Base-by-base conservation (phyloP, 2,888 invertebrate genomes). In the Ochropleura plecta region DNA sequence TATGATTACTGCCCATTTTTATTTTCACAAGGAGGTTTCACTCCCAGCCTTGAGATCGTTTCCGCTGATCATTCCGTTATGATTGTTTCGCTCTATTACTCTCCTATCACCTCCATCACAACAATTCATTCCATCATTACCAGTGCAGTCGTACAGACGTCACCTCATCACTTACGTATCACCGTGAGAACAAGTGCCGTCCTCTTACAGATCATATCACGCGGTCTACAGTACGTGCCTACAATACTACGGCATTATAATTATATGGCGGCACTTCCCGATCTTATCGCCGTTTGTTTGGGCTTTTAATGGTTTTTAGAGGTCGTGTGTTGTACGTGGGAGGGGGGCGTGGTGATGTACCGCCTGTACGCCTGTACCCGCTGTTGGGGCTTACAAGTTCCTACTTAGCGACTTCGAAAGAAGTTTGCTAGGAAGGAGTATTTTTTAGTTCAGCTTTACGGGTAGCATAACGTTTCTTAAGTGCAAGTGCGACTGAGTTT, bases 211-310 rank as follows among this genome's bases (percentile, higher is more conserved):
- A 79, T 82, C 57, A 62, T 53, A 79, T 82, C 79, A 46, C 49
- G 53, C 8, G n/a, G 53, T 30, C n/a, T 44, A n/a, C n/a, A 20
- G 57, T 48, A 59, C 82, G 82, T 73, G 79, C 65, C 53, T 5
- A 71, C 63, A 71, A 68, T 70, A 53, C 63, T 10, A 69, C 60
- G 42, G n/a, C 14, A 46, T 76, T 68, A n/a, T 82, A 82, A 82
- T 82, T 71, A 82, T 53, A 82, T 68, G 60, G 67, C 76, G 64
- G 79, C 62, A 20, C 59, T 65, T 48, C 40, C 44, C 40, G 81
- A 82, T 82, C 55, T 59, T 79, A 82, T 82, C 81, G 74, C 40
- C 62, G 62, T 76, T 75, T 82, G 82, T 82, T 82, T 82, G 59
- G 57, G 42, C 5, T 53, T 51, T 79, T 75, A 75, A 82, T 82